Conservation (phyloP, 2,113 vertebrate genomes). For the Dicaeum eximium region DNA sequence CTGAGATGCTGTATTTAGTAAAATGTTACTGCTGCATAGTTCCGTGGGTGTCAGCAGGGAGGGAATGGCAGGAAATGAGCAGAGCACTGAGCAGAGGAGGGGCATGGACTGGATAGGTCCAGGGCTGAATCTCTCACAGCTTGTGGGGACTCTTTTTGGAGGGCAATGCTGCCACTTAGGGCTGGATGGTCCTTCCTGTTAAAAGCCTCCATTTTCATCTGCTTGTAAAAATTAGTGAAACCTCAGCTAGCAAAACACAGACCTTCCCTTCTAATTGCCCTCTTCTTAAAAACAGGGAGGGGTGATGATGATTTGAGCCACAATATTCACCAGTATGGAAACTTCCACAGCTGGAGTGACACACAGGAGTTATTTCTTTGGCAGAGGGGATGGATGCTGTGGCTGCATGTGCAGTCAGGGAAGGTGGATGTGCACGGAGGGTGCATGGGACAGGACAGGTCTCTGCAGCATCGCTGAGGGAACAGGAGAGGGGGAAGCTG, state of each 20-base stretch:
- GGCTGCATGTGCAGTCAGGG: background rate
- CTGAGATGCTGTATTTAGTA: background rate
- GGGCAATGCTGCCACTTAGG: background rate
- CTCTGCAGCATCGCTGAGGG: rapidly evolving
- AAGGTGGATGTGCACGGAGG: rapidly evolving
- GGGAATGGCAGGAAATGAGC: background rate
- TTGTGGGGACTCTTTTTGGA: background rate
- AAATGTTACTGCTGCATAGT: background rate
- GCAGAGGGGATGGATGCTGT: background rate
- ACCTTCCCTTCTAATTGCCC: background rate
- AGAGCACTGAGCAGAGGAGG: rapidly evolving
- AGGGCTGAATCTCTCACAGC: background rate
- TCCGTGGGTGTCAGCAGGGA: background rate
- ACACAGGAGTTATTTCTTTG: background rate
- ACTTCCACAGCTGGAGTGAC: background rate
- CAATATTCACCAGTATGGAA: background rate
- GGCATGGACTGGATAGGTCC: no score
- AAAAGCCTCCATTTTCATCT: background rate
- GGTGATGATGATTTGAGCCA: background rate
- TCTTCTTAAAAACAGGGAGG: background rate
- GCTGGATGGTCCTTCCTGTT: background rate
- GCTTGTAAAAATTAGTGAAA: background rate
- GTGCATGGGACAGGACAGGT: background rate
- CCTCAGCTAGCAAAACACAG: background rate
- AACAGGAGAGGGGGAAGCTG: background rate